Evolutionary conservation across 2,888 invertebrate genomes (phyloP).

Genomic region (Nudaria mundana): DNA sequence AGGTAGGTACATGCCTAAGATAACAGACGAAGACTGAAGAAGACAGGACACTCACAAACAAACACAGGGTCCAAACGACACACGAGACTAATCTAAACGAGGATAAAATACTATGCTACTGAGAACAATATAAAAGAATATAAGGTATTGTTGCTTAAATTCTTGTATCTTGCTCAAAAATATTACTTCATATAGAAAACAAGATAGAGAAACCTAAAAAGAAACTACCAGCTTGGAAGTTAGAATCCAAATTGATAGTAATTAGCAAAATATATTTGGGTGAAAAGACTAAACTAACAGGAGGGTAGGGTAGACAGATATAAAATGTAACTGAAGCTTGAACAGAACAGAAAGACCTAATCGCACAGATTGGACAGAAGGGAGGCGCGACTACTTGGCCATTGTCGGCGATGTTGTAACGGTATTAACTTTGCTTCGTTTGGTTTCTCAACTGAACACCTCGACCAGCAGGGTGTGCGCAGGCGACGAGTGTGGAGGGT

Average conservation of each 20-base stretch:
- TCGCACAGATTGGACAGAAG: slow-evolving; percentile 77
- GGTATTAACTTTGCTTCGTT: slow-evolving; percentile 84
- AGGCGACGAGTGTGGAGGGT: slow-evolving; percentile 87
- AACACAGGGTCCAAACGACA: slow-evolving; percentile 49
- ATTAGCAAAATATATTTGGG: slow-evolving; percentile 46
- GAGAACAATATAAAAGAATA: slow-evolving; percentile 52
- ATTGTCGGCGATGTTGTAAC: slow-evolving; percentile 72
- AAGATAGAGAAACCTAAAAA: slow-evolving; percentile 32
- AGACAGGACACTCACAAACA: slow-evolving; percentile 32
- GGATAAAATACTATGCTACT: slow-evolving; percentile 47
- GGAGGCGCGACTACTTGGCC: slow-evolving; percentile 80
- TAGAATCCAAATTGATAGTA: slow-evolving; percentile 41
- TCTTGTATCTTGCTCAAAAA: slow-evolving; percentile 46
- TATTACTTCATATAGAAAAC: slow-evolving; percentile 28
- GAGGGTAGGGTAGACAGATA: slow-evolving; percentile 54
- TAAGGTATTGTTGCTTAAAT: neutral
- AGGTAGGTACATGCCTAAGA: slow-evolving; percentile 50
- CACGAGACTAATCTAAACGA: slow-evolving; percentile 55
- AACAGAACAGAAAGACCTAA: slow-evolving; percentile 77
- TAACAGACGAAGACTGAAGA: slow-evolving; percentile 43
- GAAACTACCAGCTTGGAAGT: slow-evolving; percentile 35
- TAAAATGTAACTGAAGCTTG: slow-evolving; percentile 61
- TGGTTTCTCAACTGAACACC: slow-evolving; percentile 85
- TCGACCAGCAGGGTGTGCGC: slow-evolving; percentile 91
- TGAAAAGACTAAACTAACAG: slow-evolving; percentile 66